Percentiles rank a stretch among this genome's conserved stretches.
Evolutionary conservation across 2,113 vertebrate genomes (phyloP).

Genomic region (Seriola dumerili): DNA sequence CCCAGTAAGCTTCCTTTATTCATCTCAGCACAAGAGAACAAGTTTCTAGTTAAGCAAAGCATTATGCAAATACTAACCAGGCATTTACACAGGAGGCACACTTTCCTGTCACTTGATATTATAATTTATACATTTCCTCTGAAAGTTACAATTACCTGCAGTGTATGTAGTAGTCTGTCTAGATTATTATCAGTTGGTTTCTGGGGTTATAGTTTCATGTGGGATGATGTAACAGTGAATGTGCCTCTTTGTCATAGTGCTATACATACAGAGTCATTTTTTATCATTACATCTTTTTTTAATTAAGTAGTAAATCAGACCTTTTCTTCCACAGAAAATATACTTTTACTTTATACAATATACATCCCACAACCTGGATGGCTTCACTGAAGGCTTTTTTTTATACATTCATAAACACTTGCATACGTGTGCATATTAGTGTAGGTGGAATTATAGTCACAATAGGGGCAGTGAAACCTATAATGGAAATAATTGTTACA

Average conservation of each 20-base stretch:
- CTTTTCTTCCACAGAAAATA: not conserved
- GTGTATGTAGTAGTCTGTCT: not conserved
- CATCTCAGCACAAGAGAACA: not conserved
- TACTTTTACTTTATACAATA: not conserved
- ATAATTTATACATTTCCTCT: not conserved
- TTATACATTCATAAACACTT: not conserved
- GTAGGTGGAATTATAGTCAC: not conserved
- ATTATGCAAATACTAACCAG: slow-evolving; percentile 43
- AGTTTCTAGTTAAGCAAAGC: slow-evolving; percentile 26
- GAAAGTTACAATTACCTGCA: not conserved
- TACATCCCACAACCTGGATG: not conserved
- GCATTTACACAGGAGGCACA: slow-evolving; percentile 7
- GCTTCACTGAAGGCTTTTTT: not conserved
- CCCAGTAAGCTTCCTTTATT: slow-evolving; percentile 1
- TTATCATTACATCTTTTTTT: not conserved
- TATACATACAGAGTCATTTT: not conserved
- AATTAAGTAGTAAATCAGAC: not conserved
- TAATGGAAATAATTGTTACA: slow-evolving; percentile 49
- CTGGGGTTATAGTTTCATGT: not conserved
- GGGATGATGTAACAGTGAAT: not conserved
- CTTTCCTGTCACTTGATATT: slow-evolving; percentile 15
- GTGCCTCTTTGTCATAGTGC: too few species aligned
- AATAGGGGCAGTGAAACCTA: not conserved
- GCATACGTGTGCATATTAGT: not conserved
- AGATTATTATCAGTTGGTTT: not conserved